Evolutionary conservation across 2,113 vertebrate species (phyloP).

Genomic region (Phaethornis superciliosus): DNA sequence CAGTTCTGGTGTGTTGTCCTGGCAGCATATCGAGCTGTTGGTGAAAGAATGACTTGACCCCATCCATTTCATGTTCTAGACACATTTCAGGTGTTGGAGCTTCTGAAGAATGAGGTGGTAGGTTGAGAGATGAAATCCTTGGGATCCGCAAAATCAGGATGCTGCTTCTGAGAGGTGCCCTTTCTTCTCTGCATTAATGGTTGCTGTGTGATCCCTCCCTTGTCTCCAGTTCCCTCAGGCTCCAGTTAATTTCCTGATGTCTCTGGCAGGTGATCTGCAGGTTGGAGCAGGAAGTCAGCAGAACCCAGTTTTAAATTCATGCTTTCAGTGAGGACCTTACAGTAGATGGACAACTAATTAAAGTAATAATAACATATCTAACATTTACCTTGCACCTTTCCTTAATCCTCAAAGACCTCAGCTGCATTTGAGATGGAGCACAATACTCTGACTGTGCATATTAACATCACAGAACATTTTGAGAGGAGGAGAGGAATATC

Average conservation of each 20-base stretch:
- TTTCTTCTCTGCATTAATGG: slow-evolving; percentile 1
- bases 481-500: neutral
- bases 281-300: neutral
- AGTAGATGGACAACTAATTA: neutral
- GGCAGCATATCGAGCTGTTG: neutral
- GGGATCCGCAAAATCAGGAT: neutral
- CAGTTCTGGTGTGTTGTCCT: neutral
- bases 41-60: neutral
- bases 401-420: slow-evolving; percentile 18
- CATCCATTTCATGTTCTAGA: neutral
- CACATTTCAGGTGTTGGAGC: neutral
- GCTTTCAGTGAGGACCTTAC: neutral
- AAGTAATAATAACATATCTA: neutral
- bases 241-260: neutral
- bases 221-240: neutral
- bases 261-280: neutral
- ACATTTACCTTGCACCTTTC: slow-evolving; percentile 21
- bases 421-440: neutral
- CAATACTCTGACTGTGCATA: neutral
- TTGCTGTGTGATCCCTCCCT: neutral
- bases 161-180: neutral
- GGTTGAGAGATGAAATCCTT: neutral
- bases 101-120: neutral
- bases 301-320: neutral
- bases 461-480: neutral